phyloP scores from a whole-genome alignment of 2,888 invertebrate genomes.

The Scaptomyza cyrtandrae region DNA sequence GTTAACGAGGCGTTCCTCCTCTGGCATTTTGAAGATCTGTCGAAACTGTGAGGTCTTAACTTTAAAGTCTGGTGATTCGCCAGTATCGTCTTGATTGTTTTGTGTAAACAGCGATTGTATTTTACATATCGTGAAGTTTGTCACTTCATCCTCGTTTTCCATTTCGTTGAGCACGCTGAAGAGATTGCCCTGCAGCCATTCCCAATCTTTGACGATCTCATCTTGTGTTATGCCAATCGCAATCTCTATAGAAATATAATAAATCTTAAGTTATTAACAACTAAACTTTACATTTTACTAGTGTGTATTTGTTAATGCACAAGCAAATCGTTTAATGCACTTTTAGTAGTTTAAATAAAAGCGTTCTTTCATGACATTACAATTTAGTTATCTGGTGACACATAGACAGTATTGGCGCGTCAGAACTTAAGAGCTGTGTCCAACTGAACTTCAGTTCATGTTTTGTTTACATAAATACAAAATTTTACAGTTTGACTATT shows the following conservation, averaged over 20 bases:
- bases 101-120: conserved; percentile 96
- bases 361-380: neutral
- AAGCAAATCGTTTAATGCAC: too few relatives aligned
- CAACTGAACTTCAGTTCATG: neutral
- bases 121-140: conserved; percentile 97
- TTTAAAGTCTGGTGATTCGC: conserved; percentile 85
- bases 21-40: conserved; percentile 94
- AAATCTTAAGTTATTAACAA: neutral
- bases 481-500: neutral
- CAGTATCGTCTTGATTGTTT: conserved; percentile 84
- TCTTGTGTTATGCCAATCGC: conserved; percentile 93
- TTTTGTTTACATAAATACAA: neutral
- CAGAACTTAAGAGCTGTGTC: neutral
- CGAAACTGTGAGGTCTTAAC: conserved; percentile 96
- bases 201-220: conserved; percentile 97
- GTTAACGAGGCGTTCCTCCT: conserved; percentile 97
- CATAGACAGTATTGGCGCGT: conserved; percentile 1
- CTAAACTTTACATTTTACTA: neutral
- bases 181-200: conserved; percentile 95
- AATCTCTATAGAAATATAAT: conserved; percentile 87
- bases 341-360: neutral
- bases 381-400: conserved; percentile 26
- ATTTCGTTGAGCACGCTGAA: conserved; percentile 94
- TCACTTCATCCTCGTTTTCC: conserved; percentile 96
- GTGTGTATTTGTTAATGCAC: neutral